Conservation (phyloP, 2,797 vertebrate genomes). For the Lithobates pipiens region DNA sequence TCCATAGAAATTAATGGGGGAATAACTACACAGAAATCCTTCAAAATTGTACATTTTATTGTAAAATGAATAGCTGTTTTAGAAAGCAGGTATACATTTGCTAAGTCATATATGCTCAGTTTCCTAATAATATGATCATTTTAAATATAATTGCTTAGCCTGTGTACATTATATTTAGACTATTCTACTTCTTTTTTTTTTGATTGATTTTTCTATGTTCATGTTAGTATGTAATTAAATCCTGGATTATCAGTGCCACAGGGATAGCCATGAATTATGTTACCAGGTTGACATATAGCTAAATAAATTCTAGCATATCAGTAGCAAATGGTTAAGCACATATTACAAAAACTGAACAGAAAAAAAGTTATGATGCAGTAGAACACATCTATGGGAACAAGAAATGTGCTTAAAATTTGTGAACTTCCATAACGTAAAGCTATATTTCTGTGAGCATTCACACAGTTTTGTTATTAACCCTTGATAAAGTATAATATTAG, state of each 20-base stretch:
- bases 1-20: no score
- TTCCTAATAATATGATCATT: no score
- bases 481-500: no score
- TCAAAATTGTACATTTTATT: no score
- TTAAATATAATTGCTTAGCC: no score
- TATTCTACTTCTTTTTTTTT: not conserved
- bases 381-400: not conserved
- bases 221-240: conserved; percentile 25
- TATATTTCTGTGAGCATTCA: conserved; percentile 26
- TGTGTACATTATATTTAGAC: not conserved
- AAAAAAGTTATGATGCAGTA: not conserved
- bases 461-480: conserved; percentile 19
- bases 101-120: no score
- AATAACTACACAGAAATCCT: no score
- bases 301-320: conserved; percentile 5
- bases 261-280: not conserved
- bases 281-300: not conserved
- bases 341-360: not conserved
- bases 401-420: conserved; percentile 18
- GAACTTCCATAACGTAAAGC: conserved; percentile 10
- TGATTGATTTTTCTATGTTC: conserved; percentile 8
- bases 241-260: not conserved
- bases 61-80: no score
- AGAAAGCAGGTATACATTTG: no score
- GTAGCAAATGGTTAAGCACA: conserved; percentile 9